Evolutionary conservation across 2,113 vertebrate genomes (phyloP).

Genomic region (Gopherus flavomarginatus): DNA sequence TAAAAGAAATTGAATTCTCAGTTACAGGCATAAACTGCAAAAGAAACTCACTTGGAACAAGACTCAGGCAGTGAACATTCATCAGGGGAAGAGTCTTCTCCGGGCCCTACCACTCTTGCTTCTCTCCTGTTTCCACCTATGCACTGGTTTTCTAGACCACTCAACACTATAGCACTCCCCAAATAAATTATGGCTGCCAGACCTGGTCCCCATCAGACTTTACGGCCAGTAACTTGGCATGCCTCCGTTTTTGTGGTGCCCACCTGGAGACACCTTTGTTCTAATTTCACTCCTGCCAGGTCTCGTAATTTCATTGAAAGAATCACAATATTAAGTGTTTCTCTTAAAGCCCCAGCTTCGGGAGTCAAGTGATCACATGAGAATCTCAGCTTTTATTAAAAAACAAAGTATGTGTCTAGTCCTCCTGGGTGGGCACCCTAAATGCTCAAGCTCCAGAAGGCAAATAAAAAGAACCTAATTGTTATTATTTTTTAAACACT

Average conservation of each 20-base stretch:
- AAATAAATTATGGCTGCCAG: background rate
- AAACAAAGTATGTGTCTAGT: background rate
- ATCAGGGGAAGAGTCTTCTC: background rate
- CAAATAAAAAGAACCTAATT: background rate
- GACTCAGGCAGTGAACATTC: background rate
- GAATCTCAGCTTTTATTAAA: background rate
- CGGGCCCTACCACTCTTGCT: background rate
- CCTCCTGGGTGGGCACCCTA: background rate
- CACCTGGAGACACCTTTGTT: background rate
- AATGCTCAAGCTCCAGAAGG: background rate
- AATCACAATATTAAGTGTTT: background rate
- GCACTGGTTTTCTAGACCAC: background rate
- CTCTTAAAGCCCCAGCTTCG: slow-evolving; percentile 10
- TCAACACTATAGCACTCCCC: background rate
- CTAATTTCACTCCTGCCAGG: background rate
- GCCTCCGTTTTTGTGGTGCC: background rate
- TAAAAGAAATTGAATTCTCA: slow-evolving; percentile 50
- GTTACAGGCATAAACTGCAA: slow-evolving; percentile 48
- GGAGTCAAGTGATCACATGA: background rate
- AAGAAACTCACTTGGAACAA: slow-evolving; percentile 12
- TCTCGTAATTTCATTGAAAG: slow-evolving; percentile 7
- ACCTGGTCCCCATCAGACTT: background rate
- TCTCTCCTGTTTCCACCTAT: background rate
- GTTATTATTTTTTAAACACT: background rate
- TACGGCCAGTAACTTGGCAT: background rate